Evolutionary conservation across 1,140 invertebrate genomes (phyloP).

Genomic region (Agrypnia vestita): DNA sequence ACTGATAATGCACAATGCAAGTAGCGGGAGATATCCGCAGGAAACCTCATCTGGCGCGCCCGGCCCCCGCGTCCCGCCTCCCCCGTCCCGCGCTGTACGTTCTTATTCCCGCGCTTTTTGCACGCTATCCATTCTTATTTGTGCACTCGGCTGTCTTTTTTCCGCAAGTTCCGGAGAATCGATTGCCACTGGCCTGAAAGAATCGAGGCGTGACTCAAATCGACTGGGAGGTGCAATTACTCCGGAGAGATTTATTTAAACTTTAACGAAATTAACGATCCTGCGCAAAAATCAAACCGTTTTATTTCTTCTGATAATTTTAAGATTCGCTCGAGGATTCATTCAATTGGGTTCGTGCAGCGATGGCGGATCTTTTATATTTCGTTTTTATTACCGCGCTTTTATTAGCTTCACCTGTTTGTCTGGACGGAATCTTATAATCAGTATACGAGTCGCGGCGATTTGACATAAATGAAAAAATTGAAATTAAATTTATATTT

Average conservation of each 20-base stretch:
- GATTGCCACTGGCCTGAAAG: conserved; percentile 10
- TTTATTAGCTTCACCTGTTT: too few species aligned
- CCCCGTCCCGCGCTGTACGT: background rate
- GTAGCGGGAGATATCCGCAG: conserved; percentile 7
- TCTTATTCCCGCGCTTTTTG: conserved; percentile 23
- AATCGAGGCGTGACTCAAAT: conserved; percentile 8
- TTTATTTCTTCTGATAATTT: too few species aligned
- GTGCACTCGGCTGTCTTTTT: conserved; percentile 19
- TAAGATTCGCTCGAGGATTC: too few species aligned
- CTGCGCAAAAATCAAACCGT: background rate
- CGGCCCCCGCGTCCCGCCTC: conserved; percentile 4
- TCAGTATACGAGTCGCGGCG: too few species aligned
- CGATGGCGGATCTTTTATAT: too few species aligned
- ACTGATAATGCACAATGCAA: conserved; percentile 54
- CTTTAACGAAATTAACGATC: conserved; percentile 1
- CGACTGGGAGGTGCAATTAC: conserved; percentile 24
- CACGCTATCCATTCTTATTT: conserved; percentile 29
- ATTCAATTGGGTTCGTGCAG: too few species aligned
- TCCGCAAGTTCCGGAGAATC: background rate
- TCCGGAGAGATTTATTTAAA: conserved; percentile 19
- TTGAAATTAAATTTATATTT: too few species aligned
- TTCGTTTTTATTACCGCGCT: too few species aligned
- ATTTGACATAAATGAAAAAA: too few species aligned
- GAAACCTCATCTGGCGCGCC: background rate
- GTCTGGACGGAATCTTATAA: too few species aligned